Base-by-base conservation (phyloP, 2,797 vertebrate genomes). In the Micromesistius poutassou region DNA sequence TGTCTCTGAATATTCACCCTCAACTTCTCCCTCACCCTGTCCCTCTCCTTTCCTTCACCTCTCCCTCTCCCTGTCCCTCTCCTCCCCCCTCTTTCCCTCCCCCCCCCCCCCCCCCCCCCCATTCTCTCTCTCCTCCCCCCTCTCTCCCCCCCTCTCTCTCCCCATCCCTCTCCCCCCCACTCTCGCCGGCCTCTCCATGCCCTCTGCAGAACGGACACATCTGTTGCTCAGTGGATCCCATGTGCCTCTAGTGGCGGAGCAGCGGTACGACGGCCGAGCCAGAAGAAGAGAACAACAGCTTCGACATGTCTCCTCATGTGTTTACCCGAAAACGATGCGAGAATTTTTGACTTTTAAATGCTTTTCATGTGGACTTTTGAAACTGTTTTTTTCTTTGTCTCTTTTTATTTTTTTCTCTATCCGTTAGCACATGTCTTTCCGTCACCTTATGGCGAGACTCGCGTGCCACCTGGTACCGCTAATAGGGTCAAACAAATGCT, bases 171-270 rank as follows among this genome's bases (percentile, higher is more conserved):
- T 83, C 38, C 76, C 33, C 74, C 83, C 74, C 30, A 86, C 80
- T 81, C 79, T 81, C 33, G 83, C 83, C 85, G 55, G 73, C 82
- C 83, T 89, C 6, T 46, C 13, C 1, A 46, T 46, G 42, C 42
- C 42, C 42, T 55, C 46, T 55, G 19, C 86, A 99, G 98, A 99
- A 98, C 14, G 97, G 97, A 93, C 97, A 99, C 85, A 91, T 96
- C 93, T 99, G 97, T 94, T 99, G 97, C 93, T 98, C 96, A 94
- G 97, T 99, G 94, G 97, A 99, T 90, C 98, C 97, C 93, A 96
- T 97, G 95, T 99, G 98, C 96, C 97, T 99, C 96, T 98, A 99
- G 96, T 96, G 94, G 81, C 88, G 94, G 86, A 80, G 83, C 88
- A 94, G 86, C 81, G 83, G 90, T 89, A 30, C 85, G 83, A 90